These are phyloP conservation scores for Anhinga rufa DNA, from an alignment of 2,113 vertebrate genomes.

Conservation along the genomic window DNA sequence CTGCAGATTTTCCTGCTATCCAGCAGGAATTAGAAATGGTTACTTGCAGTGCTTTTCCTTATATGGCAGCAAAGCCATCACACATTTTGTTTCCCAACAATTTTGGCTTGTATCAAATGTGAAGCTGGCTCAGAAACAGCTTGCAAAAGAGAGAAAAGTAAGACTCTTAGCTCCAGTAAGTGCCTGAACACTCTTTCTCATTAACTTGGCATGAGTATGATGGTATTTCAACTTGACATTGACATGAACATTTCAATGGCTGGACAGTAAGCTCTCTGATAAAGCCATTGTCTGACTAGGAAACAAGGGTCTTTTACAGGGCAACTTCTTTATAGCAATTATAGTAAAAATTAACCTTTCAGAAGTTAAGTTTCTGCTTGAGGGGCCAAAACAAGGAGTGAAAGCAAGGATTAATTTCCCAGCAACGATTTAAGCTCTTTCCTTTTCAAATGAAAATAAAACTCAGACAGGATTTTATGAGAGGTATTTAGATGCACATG, in stretches of 20 bases:
- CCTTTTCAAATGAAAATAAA: conserved; percentile 37
- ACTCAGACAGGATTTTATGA: neutral
- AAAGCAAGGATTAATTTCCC: conserved; percentile 52
- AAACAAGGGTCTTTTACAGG: neutral
- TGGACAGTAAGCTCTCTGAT: conserved; percentile 25
- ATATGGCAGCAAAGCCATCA: neutral
- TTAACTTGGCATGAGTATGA: neutral
- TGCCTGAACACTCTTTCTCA: neutral
- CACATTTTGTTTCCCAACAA: neutral
- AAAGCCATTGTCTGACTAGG: conserved; percentile 1
- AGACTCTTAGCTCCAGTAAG: neutral
- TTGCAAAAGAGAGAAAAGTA: conserved; percentile 12
- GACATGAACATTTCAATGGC: conserved; percentile 28
- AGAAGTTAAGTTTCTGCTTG: conserved; percentile 23
- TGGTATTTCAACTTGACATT: conserved; percentile 35
- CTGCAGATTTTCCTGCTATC: neutral
- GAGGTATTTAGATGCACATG: neutral
- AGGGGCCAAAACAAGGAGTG: conserved; percentile 1
- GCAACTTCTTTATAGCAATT: neutral
- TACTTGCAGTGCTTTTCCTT: neutral
- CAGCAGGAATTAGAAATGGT: neutral
- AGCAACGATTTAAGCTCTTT: conserved; percentile 31
- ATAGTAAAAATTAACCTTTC: conserved; percentile 50
- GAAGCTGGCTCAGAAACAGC: neutral
- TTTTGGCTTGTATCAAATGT: neutral